These are phyloP conservation scores for Agrochola macilenta DNA, from an alignment of 2,888 invertebrate species.

Conservation along the genomic window DNA sequence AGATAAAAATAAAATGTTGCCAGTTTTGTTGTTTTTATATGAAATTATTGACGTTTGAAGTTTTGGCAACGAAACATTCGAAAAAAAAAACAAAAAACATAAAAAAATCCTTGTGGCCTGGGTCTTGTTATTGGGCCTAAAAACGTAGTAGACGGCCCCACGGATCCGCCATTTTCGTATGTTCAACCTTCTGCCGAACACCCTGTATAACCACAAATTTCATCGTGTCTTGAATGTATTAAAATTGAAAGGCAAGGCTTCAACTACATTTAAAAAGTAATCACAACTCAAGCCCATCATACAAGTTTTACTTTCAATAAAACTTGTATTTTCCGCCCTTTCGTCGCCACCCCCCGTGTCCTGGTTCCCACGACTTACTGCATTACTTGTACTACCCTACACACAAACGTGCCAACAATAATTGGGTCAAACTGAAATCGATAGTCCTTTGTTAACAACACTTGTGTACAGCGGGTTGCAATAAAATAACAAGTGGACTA, in stretches of 20 bases:
- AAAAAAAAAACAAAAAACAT: too few relatives aligned
- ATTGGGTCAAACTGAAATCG: conserved; percentile 46
- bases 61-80: too few relatives aligned
- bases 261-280: conserved; percentile 31
- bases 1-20: too few relatives aligned
- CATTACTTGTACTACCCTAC: conserved; percentile 5
- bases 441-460: conserved; percentile 18
- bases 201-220: too few relatives aligned
- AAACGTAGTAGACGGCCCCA: too few relatives aligned
- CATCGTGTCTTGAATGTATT: neutral
- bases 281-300: neutral
- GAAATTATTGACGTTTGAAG: too few relatives aligned
- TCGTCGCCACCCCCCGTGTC: neutral
- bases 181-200: too few relatives aligned
- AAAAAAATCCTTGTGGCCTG: too few relatives aligned
- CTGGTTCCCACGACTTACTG: conserved; percentile 31
- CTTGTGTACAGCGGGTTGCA: neutral
- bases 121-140: too few relatives aligned
- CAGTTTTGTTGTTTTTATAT: too few relatives aligned
- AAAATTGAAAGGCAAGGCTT: neutral
- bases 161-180: too few relatives aligned
- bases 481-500: neutral
- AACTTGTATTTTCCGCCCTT: neutral
- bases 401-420: conserved; percentile 20
- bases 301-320: conserved; percentile 10